These are phyloP conservation scores for Thalassarche chlororhynchos DNA, from an alignment of 2,113 vertebrate genomes.

Conservation along the genomic window DNA sequence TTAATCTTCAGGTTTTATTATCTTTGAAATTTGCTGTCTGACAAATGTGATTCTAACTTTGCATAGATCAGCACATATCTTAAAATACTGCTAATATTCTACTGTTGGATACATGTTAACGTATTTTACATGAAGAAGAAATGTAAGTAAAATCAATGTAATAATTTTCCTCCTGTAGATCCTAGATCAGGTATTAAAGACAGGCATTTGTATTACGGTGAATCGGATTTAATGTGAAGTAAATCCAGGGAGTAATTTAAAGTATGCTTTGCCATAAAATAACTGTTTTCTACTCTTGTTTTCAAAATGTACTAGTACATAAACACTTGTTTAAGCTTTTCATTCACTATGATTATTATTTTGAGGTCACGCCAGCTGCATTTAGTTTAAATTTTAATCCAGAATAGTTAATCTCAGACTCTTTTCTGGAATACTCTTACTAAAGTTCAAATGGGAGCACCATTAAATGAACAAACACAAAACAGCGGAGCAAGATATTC, in stretches of 20 bases:
- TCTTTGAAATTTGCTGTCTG: background rate
- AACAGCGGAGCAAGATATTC: background rate
- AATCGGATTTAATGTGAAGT: background rate
- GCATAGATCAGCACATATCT: background rate
- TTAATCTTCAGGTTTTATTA: background rate
- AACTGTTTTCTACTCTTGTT: background rate
- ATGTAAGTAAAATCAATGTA: background rate
- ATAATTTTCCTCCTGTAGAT: background rate
- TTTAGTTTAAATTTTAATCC: conserved; percentile 18
- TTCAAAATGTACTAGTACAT: background rate
- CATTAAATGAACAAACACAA: background rate
- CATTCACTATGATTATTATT: background rate
- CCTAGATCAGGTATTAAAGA: background rate
- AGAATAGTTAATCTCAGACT: background rate
- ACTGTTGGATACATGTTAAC: background rate
- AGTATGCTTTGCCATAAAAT: background rate
- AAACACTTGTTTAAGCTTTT: background rate
- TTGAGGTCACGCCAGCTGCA: background rate
- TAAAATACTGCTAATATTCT: background rate
- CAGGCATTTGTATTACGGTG: background rate
- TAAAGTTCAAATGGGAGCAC: background rate
- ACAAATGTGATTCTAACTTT: background rate
- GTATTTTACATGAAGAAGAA: background rate
- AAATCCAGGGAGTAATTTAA: conserved; percentile 15
- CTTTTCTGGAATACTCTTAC: background rate